phyloP scores from a whole-genome alignment of 2,888 invertebrate species.

The Pomacea canaliculata region DNA sequence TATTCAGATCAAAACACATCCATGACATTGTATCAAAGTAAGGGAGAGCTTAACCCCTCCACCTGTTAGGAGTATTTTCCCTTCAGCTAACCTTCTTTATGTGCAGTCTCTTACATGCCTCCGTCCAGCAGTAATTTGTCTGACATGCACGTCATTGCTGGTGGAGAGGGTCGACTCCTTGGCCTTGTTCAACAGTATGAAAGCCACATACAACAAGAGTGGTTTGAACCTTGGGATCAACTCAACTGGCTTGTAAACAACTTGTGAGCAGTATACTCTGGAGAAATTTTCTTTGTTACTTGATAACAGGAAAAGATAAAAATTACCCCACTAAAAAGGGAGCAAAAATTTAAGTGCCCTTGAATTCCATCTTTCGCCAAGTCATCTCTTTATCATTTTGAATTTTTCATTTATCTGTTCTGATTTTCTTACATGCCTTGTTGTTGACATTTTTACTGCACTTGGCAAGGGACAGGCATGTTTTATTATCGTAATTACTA shows the following conservation, averaged over 20 bases:
- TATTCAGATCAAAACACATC: too few species aligned
- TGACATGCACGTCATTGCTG: conserved; percentile 78
- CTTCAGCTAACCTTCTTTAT: not conserved
- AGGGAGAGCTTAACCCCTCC: too few species aligned
- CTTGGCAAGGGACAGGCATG: not conserved
- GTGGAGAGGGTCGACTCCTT: conserved; percentile 74
- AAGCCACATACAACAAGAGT: conserved; percentile 75
- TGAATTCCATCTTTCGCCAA: too few species aligned
- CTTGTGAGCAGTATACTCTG: conserved; percentile 59
- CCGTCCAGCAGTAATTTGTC: conserved; percentile 62
- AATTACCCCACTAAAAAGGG: too few species aligned
- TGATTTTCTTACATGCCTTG: too few species aligned
- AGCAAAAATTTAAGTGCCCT: too few species aligned
- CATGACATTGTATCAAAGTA: too few species aligned
- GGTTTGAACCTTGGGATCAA: conserved; percentile 78
- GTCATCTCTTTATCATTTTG: not conserved
- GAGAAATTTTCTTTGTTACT: too few species aligned
- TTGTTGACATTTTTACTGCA: too few species aligned
- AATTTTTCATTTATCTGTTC: not conserved
- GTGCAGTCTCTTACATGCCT: conserved; percentile 47
- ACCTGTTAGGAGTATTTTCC: not conserved
- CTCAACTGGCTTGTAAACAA: conserved; percentile 75
- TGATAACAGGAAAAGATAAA: too few species aligned
- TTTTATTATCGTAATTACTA: not conserved
- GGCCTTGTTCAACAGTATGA: conserved; percentile 77